A percentile compares a stretch with the other conserved stretches of the same genome.
Evolutionary conservation across 2,113 vertebrate genomes (phyloP).

Genomic region (Erinaceus europaeus): DNA sequence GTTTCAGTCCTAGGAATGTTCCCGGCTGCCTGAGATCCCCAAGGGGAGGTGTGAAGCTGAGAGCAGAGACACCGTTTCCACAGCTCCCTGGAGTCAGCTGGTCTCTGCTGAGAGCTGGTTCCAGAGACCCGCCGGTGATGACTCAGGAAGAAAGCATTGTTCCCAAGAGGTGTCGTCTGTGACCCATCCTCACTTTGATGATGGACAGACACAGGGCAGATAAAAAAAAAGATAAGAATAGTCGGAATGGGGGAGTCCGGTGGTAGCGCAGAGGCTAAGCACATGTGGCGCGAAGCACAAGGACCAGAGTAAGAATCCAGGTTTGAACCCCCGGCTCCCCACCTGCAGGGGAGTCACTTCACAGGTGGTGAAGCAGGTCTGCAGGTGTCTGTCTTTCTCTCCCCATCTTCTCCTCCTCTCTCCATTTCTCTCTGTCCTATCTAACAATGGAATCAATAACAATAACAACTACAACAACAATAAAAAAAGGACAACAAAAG

Average conservation of each 20-base stretch:
- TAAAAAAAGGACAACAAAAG: too few relatives aligned
- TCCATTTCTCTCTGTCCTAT: too few relatives aligned
- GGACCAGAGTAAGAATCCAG: too few relatives aligned
- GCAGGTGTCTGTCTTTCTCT: fast-evolving
- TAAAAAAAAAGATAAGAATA: conserved; percentile 54
- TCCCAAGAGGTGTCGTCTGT: conserved; percentile 58
- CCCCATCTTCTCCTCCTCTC: too few relatives aligned
- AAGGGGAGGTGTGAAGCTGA: not conserved
- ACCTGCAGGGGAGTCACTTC: too few relatives aligned
- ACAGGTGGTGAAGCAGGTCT: not conserved
- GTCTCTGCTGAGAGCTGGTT: conserved; percentile 55
- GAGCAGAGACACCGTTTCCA: conserved; percentile 29
- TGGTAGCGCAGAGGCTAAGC: not conserved
- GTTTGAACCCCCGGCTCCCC: too few relatives aligned
- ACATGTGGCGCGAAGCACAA: too few relatives aligned
- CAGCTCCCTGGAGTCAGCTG: not conserved
- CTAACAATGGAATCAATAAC: too few relatives aligned
- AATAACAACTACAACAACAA: too few relatives aligned
- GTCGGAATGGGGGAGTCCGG: not conserved
- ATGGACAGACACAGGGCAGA: conserved; percentile 36
- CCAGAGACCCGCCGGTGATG: conserved; percentile 55
- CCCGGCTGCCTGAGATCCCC: conserved; percentile 37
- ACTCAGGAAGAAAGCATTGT: conserved; percentile 50
- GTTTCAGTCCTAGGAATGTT: not conserved
- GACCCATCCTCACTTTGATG: conserved; percentile 32